phyloP scores from a whole-genome alignment of 2,797 vertebrate species.

The Geotria australis region DNA sequence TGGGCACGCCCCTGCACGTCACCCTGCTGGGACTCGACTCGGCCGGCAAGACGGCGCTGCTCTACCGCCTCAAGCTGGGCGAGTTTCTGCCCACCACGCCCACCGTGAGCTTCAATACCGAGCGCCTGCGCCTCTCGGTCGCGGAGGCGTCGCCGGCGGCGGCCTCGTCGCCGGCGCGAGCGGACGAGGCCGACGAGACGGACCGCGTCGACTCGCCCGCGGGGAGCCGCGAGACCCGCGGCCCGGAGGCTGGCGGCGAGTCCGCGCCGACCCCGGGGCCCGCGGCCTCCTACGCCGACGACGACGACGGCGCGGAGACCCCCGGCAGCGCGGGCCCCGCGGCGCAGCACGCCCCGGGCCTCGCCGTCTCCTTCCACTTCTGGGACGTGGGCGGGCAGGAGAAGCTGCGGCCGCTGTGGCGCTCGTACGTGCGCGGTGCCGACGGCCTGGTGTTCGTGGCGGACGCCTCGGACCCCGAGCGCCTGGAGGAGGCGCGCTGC shows the following conservation, averaged over 20 bases:
- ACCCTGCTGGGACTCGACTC: neutral
- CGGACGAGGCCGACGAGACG: too few relatives aligned
- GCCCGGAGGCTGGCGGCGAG: too few relatives aligned
- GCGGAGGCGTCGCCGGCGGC: too few relatives aligned
- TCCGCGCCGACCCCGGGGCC: too few relatives aligned
- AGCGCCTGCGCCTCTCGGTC: neutral
- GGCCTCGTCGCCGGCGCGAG: too few relatives aligned
- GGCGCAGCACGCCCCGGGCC: neutral
- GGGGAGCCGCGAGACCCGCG: too few relatives aligned
- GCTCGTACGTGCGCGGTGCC: neutral
- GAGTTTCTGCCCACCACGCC: neutral
- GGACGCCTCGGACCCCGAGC: neutral
- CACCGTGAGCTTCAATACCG: neutral
- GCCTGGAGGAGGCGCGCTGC: neutral
- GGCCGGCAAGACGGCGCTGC: neutral
- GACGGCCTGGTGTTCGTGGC: neutral
- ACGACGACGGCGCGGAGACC: too few relatives aligned
- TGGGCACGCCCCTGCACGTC: neutral
- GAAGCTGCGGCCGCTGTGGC: neutral
- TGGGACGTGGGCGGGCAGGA: neutral
- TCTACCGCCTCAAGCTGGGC: neutral
- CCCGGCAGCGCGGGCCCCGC: neutral
- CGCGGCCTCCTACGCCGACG: too few relatives aligned
- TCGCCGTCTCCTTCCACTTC: neutral
- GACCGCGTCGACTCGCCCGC: too few relatives aligned